These are phyloP conservation scores for Notamacropus eugenii DNA, from an alignment of 2,797 vertebrate genomes.

Conservation along the genomic window DNA sequence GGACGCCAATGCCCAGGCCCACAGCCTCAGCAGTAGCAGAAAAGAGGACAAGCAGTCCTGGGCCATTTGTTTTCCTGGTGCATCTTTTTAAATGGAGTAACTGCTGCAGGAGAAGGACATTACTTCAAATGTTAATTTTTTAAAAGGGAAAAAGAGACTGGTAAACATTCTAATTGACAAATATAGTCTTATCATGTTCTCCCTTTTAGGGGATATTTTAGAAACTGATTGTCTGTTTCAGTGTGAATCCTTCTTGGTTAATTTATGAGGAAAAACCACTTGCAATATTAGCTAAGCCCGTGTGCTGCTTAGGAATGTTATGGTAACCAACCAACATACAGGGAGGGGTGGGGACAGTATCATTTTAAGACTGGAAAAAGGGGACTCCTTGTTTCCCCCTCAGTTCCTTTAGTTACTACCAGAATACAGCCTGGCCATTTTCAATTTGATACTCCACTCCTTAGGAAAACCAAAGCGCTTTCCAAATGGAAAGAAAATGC, in stretches of 20 bases:
- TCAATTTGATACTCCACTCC: conserved; percentile 52
- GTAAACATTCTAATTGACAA: conserved; percentile 60
- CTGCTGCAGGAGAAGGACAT: conserved; percentile 55
- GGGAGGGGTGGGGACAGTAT: conserved; percentile 1
- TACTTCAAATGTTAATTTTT: conserved; percentile 71
- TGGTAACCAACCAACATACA: conserved; percentile 25
- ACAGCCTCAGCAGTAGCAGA: conserved; percentile 63
- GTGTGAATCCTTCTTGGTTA: conserved; percentile 71
- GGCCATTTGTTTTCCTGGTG: conserved; percentile 57
- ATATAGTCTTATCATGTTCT: conserved; percentile 69
- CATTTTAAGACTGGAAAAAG: neutral
- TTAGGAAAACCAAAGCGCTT: conserved; percentile 42
- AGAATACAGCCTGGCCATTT: conserved; percentile 45
- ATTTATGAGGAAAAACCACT: conserved; percentile 49
- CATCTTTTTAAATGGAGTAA: conserved; percentile 62
- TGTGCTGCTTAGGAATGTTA: conserved; percentile 26
- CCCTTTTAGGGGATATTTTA: conserved; percentile 77
- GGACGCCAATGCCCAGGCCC: conserved; percentile 62
- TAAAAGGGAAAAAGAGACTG: conserved; percentile 66
- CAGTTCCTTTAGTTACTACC: conserved; percentile 38
- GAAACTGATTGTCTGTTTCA: conserved; percentile 86
- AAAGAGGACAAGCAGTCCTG: conserved; percentile 72
- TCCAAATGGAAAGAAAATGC: conserved; percentile 73
- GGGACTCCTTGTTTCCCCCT: neutral
- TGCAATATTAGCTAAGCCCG: neutral